Evolutionary conservation across 2,797 vertebrate genomes (phyloP), one percentile per base, ranked within the genome.

Genomic region (Ctenopoma kingsleyae): DNA sequence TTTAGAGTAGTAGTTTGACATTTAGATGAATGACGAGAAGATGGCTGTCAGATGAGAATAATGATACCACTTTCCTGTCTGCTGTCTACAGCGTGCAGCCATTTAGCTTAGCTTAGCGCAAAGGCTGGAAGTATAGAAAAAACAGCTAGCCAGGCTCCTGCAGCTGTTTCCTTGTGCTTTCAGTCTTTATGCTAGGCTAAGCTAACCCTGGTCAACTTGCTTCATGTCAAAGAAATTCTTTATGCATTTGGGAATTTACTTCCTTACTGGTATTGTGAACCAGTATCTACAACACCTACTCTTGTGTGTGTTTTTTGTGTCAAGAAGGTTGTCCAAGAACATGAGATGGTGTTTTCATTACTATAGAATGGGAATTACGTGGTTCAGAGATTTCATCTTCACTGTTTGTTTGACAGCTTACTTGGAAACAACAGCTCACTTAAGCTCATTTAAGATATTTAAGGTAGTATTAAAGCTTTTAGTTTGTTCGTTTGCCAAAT

Each of bases 261-360:
- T n/a, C n/a, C n/a, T n/a, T n/a, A n/a, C 54, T 62, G 52, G 25
- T 60, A n/a, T 56, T 38, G 23, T 72, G 36, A 61, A 66, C 27
- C 72, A 36, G 61, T 44, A 40, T 44, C 43, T 51, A 44, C n/a
- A 60, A 74, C 70, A 23, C 68, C 73, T 56, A 78, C 77, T 69
- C 27, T 35, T 19, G 1, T 72, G 56, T 72, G 66, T 70, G 16
- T 69, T 76, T 36, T 57, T 12, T 47, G 60, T 59, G 49, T n/a
- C n/a, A n/a, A n/a, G n/a, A n/a, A n/a, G n/a, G n/a, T n/a, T n/a
- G n/a, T n/a, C n/a, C n/a, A 6, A 27, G 25, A 27, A 27, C 4
- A 27, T 27, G 25, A 27, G 25, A 27, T 27, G 25, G 6, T 27
- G 25, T 4, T 27, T 6, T 4, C 6, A 27, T 27, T 27, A 27